Base-by-base conservation (phyloP, 2,113 vertebrate species). In the Hemicordylus capensis region DNA sequence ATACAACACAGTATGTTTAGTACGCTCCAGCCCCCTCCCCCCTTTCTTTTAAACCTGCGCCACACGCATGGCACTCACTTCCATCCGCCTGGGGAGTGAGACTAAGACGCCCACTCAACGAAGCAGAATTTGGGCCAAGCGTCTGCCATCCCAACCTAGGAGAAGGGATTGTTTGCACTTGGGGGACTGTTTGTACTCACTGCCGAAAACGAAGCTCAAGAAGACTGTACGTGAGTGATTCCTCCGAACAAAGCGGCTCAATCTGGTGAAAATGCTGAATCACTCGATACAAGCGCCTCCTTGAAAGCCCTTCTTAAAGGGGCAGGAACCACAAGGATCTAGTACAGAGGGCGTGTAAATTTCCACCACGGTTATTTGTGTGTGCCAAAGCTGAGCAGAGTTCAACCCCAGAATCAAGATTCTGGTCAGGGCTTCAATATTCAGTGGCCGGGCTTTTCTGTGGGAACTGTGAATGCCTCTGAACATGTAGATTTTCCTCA, bases 241-340 rank as follows among this genome's bases (percentile, higher is more conserved):
- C 48, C 42, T 12, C 34, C 3, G 2, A 28, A 19, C 48, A 10
- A 56, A 17, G 54, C 39, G 6, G 28, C 31, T 4, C 39, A 4
- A 5, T 46, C 8, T 1, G 14, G 31, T 46, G 11, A 59, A 51
- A 79, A 12, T 42, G 84, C 76, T 80, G 84, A 85, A 24, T 85
- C 84, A 85, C 44, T n/a, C 67, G 14, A 8, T 3, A 22, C 6
- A 1, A 58, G 48, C 39, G 4, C 12, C 4, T 63, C 7, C 74
- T 77, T 22, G 6, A 15, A 48, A n/a, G 56, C 24, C 42, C 24
- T 61, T 63, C 84, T 80, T 80, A 73, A 80, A 85, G 84, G n/a
- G 6, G 1, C 54, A 61, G 76, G 56, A 54, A 17, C 11, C 4
- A 15, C 11, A 3, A 34, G 34, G 22, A 4, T 17, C 51, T 39